A percentile compares a stretch with the other conserved stretches of the same genome.
phyloP scores from a whole-genome alignment of 2,113 vertebrate genomes.

The Neolamprologus tretocephalus region DNA sequence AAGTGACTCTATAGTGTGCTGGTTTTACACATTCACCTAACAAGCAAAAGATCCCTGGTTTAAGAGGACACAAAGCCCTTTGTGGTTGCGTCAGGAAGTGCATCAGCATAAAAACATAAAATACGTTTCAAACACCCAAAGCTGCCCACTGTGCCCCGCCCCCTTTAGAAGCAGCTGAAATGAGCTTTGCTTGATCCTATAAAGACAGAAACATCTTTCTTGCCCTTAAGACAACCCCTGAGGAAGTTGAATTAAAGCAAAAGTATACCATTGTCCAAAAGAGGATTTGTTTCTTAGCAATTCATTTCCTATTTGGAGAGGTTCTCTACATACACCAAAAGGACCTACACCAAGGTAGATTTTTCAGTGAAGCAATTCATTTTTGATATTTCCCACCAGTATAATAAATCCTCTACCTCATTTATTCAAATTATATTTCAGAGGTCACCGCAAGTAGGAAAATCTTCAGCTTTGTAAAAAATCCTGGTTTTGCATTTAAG shows the following conservation, averaged over 20 bases:
- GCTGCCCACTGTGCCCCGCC: not conserved
- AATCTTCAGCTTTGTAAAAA: conserved; percentile 2
- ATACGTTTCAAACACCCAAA: not conserved
- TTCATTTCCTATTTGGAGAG: not conserved
- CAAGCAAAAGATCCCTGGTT: not conserved
- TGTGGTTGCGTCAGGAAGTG: not conserved
- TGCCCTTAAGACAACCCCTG: not conserved
- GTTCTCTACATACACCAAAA: not conserved
- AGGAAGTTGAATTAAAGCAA: not conserved
- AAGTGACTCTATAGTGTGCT: not conserved
- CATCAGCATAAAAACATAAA: not conserved
- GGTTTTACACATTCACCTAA: not conserved
- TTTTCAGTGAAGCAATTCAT: not conserved
- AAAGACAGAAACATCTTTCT: not conserved
- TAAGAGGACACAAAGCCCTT: not conserved
- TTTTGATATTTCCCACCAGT: conserved; percentile 7
- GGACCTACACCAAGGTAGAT: not conserved
- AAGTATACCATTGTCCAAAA: not conserved
- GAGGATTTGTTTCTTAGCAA: not conserved
- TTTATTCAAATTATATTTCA: not conserved
- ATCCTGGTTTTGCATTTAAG: not conserved
- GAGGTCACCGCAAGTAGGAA: not conserved
- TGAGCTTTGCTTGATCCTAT: not conserved
- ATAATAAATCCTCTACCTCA: not conserved
- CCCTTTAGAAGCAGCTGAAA: not conserved